Conservation (phyloP, 2,797 vertebrate species). For the Eupleurogrammus muticus region DNA sequence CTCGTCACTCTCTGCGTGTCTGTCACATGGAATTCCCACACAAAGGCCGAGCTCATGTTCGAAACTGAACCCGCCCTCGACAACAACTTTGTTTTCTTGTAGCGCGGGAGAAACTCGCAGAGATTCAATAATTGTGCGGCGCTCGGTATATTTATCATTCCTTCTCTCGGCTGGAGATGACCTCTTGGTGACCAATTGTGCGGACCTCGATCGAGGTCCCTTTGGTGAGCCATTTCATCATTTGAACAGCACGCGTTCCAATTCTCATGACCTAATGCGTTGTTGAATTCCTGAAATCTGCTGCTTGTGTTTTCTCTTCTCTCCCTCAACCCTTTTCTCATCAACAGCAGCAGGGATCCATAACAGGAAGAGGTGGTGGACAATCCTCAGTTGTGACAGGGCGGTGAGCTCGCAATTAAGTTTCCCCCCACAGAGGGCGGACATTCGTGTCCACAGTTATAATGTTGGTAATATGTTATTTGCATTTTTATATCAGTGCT, state of each 20-base stretch:
- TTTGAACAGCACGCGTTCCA: constrained; percentile 75
- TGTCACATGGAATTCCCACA: constrained; percentile 80
- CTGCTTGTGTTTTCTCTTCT: constrained; percentile 81
- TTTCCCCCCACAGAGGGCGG: background rate
- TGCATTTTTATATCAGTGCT: background rate
- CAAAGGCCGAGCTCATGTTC: constrained; percentile 62
- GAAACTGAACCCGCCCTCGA: constrained; percentile 53
- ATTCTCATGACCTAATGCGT: constrained; percentile 90
- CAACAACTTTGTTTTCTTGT: constrained; percentile 67
- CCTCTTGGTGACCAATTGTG: constrained; percentile 77
- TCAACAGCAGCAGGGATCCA: constrained; percentile 67
- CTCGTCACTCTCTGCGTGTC: constrained; percentile 61
- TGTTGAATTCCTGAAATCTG: constrained; percentile 83
- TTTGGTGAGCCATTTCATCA: constrained; percentile 83
- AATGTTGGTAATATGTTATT: background rate
- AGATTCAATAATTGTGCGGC: constrained; percentile 79
- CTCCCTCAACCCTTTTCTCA: constrained; percentile 72
- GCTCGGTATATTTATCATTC: constrained; percentile 78
- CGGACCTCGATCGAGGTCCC: constrained; percentile 75
- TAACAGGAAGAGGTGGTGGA: constrained; percentile 61
- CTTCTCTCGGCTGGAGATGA: constrained; percentile 71
- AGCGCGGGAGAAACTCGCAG: constrained; percentile 25
- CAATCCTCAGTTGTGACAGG: constrained; percentile 55
- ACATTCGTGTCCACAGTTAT: background rate
- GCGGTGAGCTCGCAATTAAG: constrained; percentile 27